phyloP scores from a whole-genome alignment of 2,888 invertebrate genomes.

The Rotaria magnacalcarata region DNA sequence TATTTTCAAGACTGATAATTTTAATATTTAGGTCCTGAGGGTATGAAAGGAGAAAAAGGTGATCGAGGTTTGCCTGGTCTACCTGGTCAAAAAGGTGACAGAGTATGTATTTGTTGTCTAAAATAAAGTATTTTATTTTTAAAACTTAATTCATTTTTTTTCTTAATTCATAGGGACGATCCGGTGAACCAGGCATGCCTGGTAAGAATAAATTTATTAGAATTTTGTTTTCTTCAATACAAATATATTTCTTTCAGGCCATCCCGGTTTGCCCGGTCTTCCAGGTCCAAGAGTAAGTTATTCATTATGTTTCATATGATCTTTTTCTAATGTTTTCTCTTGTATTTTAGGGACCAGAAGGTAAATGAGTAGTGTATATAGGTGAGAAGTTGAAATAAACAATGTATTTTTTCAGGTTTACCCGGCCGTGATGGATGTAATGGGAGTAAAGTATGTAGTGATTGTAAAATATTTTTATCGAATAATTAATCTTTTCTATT shows the following conservation, averaged over 20 bases:
- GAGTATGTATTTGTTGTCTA: neutral
- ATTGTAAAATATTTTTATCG: neutral
- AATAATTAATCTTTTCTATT: neutral
- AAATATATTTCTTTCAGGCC: conserved; percentile 39
- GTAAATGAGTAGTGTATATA: neutral
- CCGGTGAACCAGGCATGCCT: conserved; percentile 44
- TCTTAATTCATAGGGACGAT: conserved; percentile 38
- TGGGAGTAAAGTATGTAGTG: conserved; percentile 42
- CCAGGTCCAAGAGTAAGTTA: conserved; percentile 41
- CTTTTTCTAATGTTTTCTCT: neutral
- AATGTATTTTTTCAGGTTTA: conserved; percentile 17
- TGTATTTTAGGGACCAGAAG: conserved; percentile 21
- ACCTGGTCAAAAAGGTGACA: conserved; percentile 41
- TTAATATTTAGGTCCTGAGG: conserved; percentile 10
- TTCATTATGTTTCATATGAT: neutral
- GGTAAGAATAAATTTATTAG: conserved; percentile 26
- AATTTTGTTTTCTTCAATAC: neutral
- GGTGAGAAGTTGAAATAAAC: no score
- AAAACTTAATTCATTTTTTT: neutral
- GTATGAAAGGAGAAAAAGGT: conserved; percentile 45
- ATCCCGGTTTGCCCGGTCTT: conserved; percentile 44
- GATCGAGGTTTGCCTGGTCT: conserved; percentile 44
- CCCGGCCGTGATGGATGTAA: conserved; percentile 46
- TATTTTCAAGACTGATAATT: no score
- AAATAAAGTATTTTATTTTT: neutral